phyloP scores from a whole-genome alignment of 2,797 vertebrate species.

The Limnodromus scolopaceus region DNA sequence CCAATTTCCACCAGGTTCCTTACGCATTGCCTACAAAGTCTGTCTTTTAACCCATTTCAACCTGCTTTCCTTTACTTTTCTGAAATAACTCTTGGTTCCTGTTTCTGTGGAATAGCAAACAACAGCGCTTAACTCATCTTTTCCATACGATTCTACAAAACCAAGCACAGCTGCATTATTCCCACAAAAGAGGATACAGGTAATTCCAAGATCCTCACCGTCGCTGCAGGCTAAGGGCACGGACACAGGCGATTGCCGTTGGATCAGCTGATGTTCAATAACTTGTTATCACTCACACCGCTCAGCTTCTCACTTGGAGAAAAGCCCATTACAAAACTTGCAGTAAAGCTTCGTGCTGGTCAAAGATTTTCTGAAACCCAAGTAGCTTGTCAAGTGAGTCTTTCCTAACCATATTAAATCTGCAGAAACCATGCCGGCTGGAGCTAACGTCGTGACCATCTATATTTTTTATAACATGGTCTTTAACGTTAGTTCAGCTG shows the following conservation, averaged over 20 bases:
- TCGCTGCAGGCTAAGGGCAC: background rate
- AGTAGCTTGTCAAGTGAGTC: background rate
- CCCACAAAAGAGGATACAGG: background rate
- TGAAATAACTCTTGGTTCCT: background rate
- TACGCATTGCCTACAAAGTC: background rate
- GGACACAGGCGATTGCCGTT: background rate
- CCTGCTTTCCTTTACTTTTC: background rate
- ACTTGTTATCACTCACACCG: background rate
- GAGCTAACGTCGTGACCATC: background rate
- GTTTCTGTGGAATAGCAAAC: background rate
- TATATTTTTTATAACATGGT: background rate
- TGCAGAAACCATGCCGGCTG: background rate
- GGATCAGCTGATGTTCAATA: constrained; percentile 17
- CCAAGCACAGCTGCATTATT: background rate
- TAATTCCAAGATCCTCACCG: background rate
- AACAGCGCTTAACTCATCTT: background rate
- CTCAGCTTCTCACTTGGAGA: background rate
- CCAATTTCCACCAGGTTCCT: background rate
- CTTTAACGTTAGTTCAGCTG: background rate
- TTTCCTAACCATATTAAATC: background rate
- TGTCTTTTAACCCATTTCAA: background rate
- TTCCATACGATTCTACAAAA: background rate
- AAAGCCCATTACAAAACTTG: background rate
- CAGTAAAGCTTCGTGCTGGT: background rate
- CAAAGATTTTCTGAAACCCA: background rate